phyloP scores from a whole-genome alignment of 2,113 vertebrate species.

The Microcebus tavaratra region DNA sequence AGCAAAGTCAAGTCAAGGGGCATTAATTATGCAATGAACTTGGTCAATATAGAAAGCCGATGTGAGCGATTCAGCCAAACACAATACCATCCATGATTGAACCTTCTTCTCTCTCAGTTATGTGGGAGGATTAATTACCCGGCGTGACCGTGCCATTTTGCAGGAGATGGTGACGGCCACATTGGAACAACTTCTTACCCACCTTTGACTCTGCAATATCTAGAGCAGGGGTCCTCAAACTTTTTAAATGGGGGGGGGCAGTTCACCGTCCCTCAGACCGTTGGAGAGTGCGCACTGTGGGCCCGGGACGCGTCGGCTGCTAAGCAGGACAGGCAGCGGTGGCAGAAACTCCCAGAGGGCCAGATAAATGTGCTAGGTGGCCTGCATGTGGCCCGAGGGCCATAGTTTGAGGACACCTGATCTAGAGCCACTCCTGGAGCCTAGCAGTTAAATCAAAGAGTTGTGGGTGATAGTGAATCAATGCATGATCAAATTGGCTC shows the following conservation, averaged over 20 bases:
- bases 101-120: background rate
- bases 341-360: too few species aligned
- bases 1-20: background rate
- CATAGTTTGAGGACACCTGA: too few species aligned
- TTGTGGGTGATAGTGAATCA: background rate
- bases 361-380: too few species aligned
- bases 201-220: background rate
- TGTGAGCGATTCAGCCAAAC: background rate
- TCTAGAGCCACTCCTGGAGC: background rate
- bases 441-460: background rate
- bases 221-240: too few species aligned
- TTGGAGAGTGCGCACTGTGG: too few species aligned
- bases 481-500: background rate
- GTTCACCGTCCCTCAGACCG: too few species aligned
- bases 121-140: background rate
- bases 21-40: background rate
- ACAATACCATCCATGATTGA: background rate
- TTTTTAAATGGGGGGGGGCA: too few species aligned
- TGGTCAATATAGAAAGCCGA: background rate
- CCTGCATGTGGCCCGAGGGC: too few species aligned
- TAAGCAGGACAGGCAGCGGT: too few species aligned
- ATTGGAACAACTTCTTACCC: background rate
- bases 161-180: background rate
- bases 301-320: too few species aligned
- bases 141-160: background rate